These are phyloP conservation scores for Chesias legatella DNA, from an alignment of 2,888 invertebrate genomes.

Conservation along the genomic window DNA sequence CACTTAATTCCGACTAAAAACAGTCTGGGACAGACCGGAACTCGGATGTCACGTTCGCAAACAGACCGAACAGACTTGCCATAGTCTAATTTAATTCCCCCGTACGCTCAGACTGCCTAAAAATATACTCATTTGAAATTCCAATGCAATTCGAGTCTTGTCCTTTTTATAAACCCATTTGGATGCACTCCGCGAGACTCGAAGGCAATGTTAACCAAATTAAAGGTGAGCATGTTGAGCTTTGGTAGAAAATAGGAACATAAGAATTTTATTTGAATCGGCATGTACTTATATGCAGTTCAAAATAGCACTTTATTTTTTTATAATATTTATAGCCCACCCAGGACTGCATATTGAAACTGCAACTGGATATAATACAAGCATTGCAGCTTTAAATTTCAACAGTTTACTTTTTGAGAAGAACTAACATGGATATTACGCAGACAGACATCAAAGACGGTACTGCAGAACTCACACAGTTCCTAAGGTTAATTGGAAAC, in stretches of 20 bases:
- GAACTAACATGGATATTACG: slow-evolving; percentile 44
- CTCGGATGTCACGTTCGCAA: slow-evolving; percentile 44
- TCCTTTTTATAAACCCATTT: slow-evolving; percentile 65
- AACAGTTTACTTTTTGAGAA: slow-evolving; percentile 27
- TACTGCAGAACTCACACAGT: slow-evolving; percentile 62
- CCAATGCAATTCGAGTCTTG: slow-evolving; percentile 64
- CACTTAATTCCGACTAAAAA: slow-evolving; percentile 11
- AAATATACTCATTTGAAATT: slow-evolving; percentile 74
- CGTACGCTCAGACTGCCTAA: slow-evolving; percentile 66
- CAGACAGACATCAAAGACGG: slow-evolving; percentile 60
- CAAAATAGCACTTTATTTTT: too few species aligned
- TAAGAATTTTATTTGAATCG: slow-evolving; percentile 10
- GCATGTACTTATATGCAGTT: not conserved
- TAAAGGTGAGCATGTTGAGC: slow-evolving; percentile 24
- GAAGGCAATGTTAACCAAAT: slow-evolving; percentile 42
- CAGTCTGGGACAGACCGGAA: not conserved
- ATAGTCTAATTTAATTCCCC: slow-evolving; percentile 66
- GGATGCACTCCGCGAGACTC: slow-evolving; percentile 49
- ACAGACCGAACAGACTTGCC: slow-evolving; percentile 48
- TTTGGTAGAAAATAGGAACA: slow-evolving; percentile 8
- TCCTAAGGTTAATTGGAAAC: slow-evolving; percentile 68
- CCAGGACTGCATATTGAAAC: too few species aligned
- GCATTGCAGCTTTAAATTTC: slow-evolving; percentile 1
- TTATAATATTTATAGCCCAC: too few species aligned
- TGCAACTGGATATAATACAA: too few species aligned